Evolutionary conservation across 2,113 vertebrate genomes (phyloP).

Genomic region (Panthera leo): DNA sequence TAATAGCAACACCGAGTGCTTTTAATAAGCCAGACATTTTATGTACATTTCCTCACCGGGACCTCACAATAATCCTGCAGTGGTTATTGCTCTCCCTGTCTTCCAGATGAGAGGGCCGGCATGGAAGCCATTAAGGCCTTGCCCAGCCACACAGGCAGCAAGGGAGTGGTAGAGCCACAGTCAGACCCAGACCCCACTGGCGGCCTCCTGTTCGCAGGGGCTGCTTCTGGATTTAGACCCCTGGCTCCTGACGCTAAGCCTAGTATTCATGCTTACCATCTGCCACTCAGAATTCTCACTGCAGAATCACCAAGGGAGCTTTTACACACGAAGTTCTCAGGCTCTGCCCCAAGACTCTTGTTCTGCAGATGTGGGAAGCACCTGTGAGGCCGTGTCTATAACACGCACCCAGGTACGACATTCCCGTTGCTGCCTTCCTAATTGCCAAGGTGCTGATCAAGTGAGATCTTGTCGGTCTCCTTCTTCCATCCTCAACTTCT

Average conservation of each 20-base stretch:
- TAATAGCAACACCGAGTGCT: not conserved
- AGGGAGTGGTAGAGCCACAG: not conserved
- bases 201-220: not conserved
- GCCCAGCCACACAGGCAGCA: not conserved
- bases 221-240: not conserved
- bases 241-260: not conserved
- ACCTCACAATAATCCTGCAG: not conserved
- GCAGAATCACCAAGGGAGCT: not conserved
- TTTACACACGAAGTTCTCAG: not conserved
- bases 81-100: too few species aligned
- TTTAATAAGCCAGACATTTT: not conserved
- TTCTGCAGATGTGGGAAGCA: not conserved
- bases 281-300: not conserved
- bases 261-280: fast-evolving
- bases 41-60: not conserved
- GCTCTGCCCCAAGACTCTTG: not conserved
- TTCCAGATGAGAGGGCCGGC: not conserved
- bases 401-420: fast-evolving
- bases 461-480: not conserved
- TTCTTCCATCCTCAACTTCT: not conserved
- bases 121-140: not conserved
- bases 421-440: not conserved
- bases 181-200: not conserved
- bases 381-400: not conserved
- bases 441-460: not conserved